A percentile compares a stretch with the other conserved stretches of the same genome.
These are phyloP conservation scores for Gymnosoma rotundatum DNA, from an alignment of 2,888 invertebrate genomes.

Conservation along the genomic window DNA sequence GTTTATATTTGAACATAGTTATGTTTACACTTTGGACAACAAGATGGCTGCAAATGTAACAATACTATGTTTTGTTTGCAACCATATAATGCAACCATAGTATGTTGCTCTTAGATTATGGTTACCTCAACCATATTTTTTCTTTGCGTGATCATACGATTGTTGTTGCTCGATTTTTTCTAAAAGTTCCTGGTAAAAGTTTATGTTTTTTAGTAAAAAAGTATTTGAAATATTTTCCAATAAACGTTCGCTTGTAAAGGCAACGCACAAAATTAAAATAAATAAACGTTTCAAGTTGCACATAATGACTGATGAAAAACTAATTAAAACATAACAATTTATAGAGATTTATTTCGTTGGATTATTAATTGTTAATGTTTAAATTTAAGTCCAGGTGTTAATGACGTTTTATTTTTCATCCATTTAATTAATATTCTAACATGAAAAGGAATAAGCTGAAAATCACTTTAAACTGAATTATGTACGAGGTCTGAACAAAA, in stretches of 20 bases:
- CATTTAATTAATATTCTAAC: too few relatives aligned
- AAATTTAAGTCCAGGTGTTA: not conserved
- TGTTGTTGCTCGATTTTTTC: slow-evolving; percentile 12
- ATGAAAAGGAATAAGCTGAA: too few relatives aligned
- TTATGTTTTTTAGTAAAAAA: not conserved
- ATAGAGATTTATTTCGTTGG: not conserved
- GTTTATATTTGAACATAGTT: too few relatives aligned
- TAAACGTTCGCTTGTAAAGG: not conserved
- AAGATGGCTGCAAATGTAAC: too few relatives aligned
- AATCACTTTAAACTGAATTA: too few relatives aligned
- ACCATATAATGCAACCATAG: too few relatives aligned
- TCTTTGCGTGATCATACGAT: too few relatives aligned
- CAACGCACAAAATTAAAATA: not conserved
- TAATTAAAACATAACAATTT: not conserved
- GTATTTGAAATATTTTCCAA: not conserved
- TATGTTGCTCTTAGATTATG: too few relatives aligned
- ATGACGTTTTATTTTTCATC: not conserved
- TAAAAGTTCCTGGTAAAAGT: slow-evolving; percentile 24
- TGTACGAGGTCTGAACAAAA: too few relatives aligned
- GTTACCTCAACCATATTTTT: too few relatives aligned
- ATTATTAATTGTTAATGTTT: not conserved
- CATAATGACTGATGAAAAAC: slow-evolving; percentile 32
- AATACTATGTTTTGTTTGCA: too few relatives aligned
- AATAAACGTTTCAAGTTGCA: slow-evolving; percentile 1
- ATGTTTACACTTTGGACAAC: too few relatives aligned